Base-by-base conservation (phyloP, 2,797 vertebrate species). In the Sebastes oblongus region DNA sequence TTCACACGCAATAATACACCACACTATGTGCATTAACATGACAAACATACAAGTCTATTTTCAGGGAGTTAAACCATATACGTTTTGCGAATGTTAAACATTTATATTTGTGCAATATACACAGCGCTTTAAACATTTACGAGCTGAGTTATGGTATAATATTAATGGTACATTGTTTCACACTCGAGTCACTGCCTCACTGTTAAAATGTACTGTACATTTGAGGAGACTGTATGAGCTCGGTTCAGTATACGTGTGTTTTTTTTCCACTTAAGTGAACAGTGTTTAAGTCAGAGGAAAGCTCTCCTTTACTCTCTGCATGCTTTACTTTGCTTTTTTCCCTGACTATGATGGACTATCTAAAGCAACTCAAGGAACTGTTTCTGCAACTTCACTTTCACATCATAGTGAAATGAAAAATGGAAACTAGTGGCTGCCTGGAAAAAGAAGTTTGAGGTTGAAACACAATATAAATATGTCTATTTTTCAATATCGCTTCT, bases 311-410 rank as follows among this genome's bases (percentile, higher is more conserved):
- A 20, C 42, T 24, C 16, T 60, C n/a, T 27, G 12, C 3, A 18
- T 75, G 52, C 50, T 69, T 58, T 12, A 27, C 18, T 36, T 11
- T 59, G 18, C 46, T n/a, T 69, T 54, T 46, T 42, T 39, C 0
- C 29, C 11, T n/a, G 50, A 80, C 68, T 61, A 20, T 83, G 81
- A 80, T 42, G 52, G 62, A 62, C 50, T 39, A 30, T 10, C 46
- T 29, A 8, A 76, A 59, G 18, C 10, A 36, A 34, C 32, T 74
- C 12, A 20, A 67, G 24, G 29, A 34, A 29, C 25, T 46, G 20
- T 52, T 58, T 65, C 22, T 54, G 18, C 9, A 16, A 20, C 67
- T 78, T 75, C 22, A 8, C 24, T 60, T 75, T 70, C 12, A 64
- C 13, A 20, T 22, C 4, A 27, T 5, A 22, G 25, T 52, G 58